Evolutionary conservation across 2,797 vertebrate genomes (phyloP), one percentile per base, ranked within the genome.

Genomic region (Molossus molossus): DNA sequence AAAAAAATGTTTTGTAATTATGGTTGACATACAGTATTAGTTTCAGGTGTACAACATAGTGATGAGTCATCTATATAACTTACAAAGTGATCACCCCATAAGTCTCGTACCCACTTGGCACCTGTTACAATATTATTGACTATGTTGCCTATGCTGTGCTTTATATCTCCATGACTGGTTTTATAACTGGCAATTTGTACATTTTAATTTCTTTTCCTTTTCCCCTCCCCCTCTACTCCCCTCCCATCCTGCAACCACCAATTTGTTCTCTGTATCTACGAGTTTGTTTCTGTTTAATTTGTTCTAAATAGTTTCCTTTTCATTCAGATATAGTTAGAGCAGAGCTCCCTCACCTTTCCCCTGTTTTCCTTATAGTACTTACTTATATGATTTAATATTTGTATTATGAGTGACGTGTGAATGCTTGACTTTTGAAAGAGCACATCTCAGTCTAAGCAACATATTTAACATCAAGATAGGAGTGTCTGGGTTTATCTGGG

Each of bases 401-500:
- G 50, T 45, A 23, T 76, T 83, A 48, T 62, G 3, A 86, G 25
- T 25, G 27, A 33, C 25, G 0, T 70, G 13, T 53, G 15, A 27
- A 48, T n/a, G 33, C 14, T 48, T 89, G 11, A 67, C 48, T 94
- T 97, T 95, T 81, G 65, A 95, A 92, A 86, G 58, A 80, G 27
- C 23, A 27, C 53, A 67, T 91, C 37, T 87, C 62, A 27, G 23
- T 91, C 20, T 91, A 45, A 79, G 23, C 9, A 80, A 14, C 14
- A 27, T 73, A 13, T 80, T 80, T 91, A 58, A 73, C 40, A 81
- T 55, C 20, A 29, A 53, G 81, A 55, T 40, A 69, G 40, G 70
- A 76, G 48, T 94, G 25, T 40, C 9, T 0, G 23, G 57, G 40
- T 73, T 48, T 11, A 45, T 20, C 9, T 40, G 55, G 90, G 37